Percentiles rank a stretch among this genome's conserved stretches.
These are phyloP conservation scores for Deroptyus accipitrinus DNA, from an alignment of 2,113 vertebrate genomes.

Conservation along the genomic window DNA sequence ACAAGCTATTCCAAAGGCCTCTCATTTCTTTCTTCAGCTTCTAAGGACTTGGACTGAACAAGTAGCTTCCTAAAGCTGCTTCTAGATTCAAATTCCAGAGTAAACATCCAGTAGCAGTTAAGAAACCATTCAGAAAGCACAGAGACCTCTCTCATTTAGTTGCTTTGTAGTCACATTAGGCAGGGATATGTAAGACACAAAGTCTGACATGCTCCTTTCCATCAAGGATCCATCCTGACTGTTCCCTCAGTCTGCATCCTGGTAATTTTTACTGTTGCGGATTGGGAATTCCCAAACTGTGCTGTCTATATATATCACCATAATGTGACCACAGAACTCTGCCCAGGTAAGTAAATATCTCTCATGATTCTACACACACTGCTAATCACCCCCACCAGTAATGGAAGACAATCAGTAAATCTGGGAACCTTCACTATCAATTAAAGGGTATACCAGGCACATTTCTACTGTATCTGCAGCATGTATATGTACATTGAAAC, in stretches of 20 bases:
- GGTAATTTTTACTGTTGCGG: background rate
- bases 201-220: background rate
- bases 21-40: background rate
- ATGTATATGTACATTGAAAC: background rate
- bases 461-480: background rate
- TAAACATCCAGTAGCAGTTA: background rate
- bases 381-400: background rate
- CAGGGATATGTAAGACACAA: background rate
- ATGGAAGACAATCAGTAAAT: background rate
- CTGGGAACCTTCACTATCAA: background rate
- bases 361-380: background rate
- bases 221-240: background rate
- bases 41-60: background rate
- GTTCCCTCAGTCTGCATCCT: background rate
- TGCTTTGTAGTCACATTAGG: background rate
- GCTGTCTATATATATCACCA: background rate
- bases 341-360: background rate
- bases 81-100: background rate
- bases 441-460: background rate
- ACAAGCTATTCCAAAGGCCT: conserved; percentile 23
- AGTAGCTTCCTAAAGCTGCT: conserved; percentile 4
- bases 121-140: background rate
- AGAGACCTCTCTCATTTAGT: background rate
- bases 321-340: background rate
- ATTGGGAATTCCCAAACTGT: background rate